Percentiles rank a stretch among this genome's conserved stretches.
phyloP scores from a whole-genome alignment of 1,140 invertebrate genomes.

The Geopemphigus sp. region DNA sequence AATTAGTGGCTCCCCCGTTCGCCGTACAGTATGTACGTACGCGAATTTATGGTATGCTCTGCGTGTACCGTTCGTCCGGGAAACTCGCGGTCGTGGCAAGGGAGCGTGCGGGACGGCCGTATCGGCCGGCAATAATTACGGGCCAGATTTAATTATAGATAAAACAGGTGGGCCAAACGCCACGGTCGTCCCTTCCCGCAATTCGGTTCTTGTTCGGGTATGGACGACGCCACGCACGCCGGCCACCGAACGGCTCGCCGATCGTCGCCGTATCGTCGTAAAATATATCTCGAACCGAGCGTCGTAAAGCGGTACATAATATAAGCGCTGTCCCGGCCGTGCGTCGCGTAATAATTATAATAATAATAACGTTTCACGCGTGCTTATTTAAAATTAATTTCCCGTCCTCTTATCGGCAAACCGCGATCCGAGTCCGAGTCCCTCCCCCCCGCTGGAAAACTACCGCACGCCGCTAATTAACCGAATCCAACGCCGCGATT shows the following conservation, averaged over 20 bases:
- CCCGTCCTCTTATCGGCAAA: not conserved
- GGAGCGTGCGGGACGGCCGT: not conserved
- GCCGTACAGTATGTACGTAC: too few relatives aligned
- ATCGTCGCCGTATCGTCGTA: too few relatives aligned
- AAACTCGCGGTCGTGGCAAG: too few relatives aligned
- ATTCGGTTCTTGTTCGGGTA: not conserved
- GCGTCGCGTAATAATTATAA: not conserved
- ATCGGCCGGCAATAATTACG: constrained; percentile 29
- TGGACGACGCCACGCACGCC: not conserved
- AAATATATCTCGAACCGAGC: constrained; percentile 7
- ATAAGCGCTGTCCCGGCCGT: too few relatives aligned
- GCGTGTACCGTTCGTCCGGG: not conserved
- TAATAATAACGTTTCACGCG: not conserved
- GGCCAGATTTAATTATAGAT: constrained; percentile 42
- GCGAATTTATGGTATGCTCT: too few relatives aligned
- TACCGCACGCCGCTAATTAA: too few relatives aligned
- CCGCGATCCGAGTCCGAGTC: not conserved
- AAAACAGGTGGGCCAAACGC: not conserved
- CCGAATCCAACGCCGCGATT: too few relatives aligned
- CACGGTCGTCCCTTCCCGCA: not conserved
- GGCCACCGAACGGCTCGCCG: not conserved
- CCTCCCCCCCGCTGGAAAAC: too few relatives aligned
- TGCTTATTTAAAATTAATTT: constrained; percentile 20
- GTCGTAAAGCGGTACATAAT: not conserved
- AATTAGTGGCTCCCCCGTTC: too few relatives aligned